These are phyloP conservation scores for Bos javanicus DNA, from an alignment of 2,113 vertebrate species.

Conservation along the genomic window DNA sequence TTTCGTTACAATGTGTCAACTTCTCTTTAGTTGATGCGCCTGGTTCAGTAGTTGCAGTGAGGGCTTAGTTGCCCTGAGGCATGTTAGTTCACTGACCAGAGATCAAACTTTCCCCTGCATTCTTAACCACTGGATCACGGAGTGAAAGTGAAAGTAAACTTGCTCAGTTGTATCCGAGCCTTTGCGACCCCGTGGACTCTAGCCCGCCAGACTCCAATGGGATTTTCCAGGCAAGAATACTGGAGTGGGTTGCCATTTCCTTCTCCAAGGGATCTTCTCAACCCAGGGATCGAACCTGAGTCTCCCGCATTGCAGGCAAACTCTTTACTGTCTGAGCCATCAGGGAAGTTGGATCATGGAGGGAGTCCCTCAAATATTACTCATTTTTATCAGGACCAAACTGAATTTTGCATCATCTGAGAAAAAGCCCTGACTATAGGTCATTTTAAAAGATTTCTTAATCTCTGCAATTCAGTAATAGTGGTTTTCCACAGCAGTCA, in stretches of 20 bases:
- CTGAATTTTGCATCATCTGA: neutral
- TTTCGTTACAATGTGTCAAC: rapidly evolving
- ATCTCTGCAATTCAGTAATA: neutral
- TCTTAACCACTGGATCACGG: neutral
- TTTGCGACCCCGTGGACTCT: neutral
- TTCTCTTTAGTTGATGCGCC: neutral
- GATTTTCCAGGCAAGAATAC: neutral
- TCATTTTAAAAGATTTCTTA: neutral
- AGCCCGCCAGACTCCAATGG: neutral
- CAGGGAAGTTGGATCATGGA: neutral
- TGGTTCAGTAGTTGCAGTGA: neutral
- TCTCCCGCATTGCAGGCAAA: neutral
- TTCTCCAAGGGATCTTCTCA: neutral
- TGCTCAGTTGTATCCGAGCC: neutral
- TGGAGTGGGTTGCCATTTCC: neutral
- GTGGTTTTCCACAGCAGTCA: neutral
- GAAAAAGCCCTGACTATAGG: neutral
- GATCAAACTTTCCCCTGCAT: neutral
- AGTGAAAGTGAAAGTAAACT: neutral
- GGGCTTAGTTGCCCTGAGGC: neutral
- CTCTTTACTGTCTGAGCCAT: neutral
- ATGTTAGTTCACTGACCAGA: neutral
- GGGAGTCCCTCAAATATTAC: neutral
- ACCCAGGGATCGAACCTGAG: neutral
- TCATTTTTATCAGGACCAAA: neutral